Percentiles rank a stretch among this genome's conserved stretches.
These are phyloP conservation scores for Hypsibius dujardini DNA, from an alignment of 1,140 invertebrate species.

Conservation along the genomic window DNA sequence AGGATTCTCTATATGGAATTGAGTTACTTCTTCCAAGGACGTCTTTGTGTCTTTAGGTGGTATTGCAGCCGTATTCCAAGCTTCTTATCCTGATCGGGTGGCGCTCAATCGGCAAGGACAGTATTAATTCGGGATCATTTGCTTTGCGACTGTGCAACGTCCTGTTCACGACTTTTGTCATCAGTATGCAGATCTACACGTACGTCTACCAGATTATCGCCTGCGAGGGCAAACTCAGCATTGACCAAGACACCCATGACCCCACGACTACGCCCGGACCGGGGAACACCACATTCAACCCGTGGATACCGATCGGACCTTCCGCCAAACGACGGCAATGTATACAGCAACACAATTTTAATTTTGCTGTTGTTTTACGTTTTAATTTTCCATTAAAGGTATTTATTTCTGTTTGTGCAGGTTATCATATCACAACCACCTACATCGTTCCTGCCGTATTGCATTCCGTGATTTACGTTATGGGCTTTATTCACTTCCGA, in stretches of 20 bases:
- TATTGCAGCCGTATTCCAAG: background rate
- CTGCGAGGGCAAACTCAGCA: conserved; percentile 5
- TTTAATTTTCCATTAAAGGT: too few relatives aligned
- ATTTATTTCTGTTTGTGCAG: too few relatives aligned
- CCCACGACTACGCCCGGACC: background rate
- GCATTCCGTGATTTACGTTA: conserved; percentile 54
- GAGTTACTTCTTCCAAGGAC: background rate
- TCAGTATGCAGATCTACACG: background rate
- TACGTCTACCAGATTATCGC: conserved; percentile 8
- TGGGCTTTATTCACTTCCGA: conserved; percentile 56
- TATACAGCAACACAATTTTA: too few relatives aligned
- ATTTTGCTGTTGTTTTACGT: too few relatives aligned
- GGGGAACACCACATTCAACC: background rate
- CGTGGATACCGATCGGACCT: background rate
- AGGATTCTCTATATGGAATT: background rate
- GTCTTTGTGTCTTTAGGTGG: background rate
- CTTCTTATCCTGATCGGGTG: background rate
- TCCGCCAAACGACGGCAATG: background rate
- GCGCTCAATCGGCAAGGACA: background rate
- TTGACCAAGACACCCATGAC: background rate
- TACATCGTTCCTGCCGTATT: conserved; percentile 58
- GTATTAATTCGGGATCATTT: background rate
- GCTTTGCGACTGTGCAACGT: background rate
- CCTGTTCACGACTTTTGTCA: background rate
- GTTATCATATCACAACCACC: conserved; percentile 35